Evolutionary conservation across 2,797 vertebrate genomes (phyloP).

Genomic region (Myotis planiceps): DNA sequence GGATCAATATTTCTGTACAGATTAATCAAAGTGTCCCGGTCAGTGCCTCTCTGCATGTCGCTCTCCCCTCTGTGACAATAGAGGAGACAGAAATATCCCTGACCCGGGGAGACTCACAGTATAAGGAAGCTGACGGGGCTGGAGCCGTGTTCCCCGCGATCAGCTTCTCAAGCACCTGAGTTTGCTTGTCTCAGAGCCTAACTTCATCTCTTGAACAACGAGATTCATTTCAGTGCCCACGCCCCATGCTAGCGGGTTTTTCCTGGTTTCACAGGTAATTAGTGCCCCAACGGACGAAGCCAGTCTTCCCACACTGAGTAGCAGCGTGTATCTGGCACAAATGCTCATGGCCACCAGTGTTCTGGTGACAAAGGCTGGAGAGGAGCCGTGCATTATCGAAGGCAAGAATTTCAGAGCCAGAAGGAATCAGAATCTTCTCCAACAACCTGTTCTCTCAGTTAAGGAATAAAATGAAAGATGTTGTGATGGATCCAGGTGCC

Average conservation of each 20-base stretch:
- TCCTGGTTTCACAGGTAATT: background rate
- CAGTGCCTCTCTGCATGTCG: background rate
- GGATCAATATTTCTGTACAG: background rate
- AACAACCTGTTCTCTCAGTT: background rate
- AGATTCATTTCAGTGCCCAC: too few relatives aligned
- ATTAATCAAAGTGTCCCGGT: background rate
- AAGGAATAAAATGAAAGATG: accelerated
- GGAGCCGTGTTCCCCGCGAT: background rate
- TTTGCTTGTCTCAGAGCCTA: background rate
- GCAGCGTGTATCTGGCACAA: accelerated
- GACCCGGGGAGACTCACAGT: background rate
- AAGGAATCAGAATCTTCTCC: background rate
- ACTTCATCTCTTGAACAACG: background rate
- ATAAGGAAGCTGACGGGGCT: background rate
- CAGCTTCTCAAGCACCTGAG: background rate
- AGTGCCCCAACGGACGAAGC: background rate
- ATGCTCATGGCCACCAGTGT: background rate
- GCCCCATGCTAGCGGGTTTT: background rate
- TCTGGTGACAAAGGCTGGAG: background rate
- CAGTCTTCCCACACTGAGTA: background rate
- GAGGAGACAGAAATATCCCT: background rate
- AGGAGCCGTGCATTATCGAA: background rate
- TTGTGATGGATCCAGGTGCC: too few relatives aligned
- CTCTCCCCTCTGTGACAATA: background rate
- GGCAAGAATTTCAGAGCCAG: background rate